Conservation (phyloP, 2,797 vertebrate genomes). For the Sebastes taczanowskii region DNA sequence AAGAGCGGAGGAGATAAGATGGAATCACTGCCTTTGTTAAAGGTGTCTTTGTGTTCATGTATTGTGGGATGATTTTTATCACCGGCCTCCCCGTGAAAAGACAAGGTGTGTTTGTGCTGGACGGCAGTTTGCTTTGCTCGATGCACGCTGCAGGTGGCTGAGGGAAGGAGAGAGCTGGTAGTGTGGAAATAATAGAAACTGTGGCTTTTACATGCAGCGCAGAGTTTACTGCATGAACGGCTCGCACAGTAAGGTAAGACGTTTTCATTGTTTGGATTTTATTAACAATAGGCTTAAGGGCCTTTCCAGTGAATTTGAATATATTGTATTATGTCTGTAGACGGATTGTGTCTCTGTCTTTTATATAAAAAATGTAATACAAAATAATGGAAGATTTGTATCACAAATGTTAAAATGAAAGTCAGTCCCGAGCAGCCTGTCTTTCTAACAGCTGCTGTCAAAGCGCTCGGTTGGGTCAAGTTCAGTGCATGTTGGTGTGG, state of each 20-base stretch:
- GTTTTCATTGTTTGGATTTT: slow-evolving; percentile 15
- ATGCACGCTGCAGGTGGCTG: slow-evolving; percentile 59
- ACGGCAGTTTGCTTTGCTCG: slow-evolving; percentile 60
- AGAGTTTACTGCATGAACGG: slow-evolving; percentile 2
- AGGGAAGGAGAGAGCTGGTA: slow-evolving; percentile 20
- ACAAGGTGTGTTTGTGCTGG: slow-evolving; percentile 69
- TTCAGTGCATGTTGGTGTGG: slow-evolving; percentile 40
- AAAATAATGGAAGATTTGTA: background rate
- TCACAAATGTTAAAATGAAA: background rate
- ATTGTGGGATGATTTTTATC: slow-evolving; percentile 78
- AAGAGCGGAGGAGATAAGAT: slow-evolving; percentile 63
- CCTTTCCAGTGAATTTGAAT: background rate
- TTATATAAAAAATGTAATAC: background rate
- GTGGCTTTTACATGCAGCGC: background rate
- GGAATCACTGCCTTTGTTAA: slow-evolving; percentile 76
- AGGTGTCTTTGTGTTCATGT: slow-evolving; percentile 71
- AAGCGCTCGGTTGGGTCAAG: slow-evolving; percentile 36
- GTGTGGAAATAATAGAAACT: slow-evolving; percentile 39
- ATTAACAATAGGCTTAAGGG: background rate
- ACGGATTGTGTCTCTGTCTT: background rate
- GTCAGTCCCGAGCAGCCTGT: background rate
- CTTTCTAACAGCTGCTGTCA: slow-evolving; percentile 50
- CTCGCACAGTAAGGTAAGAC: slow-evolving; percentile 63
- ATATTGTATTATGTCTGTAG: background rate
- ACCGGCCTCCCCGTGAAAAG: slow-evolving; percentile 68